Conservation (phyloP, 2,888 invertebrate genomes). For the Andrena fulva region DNA sequence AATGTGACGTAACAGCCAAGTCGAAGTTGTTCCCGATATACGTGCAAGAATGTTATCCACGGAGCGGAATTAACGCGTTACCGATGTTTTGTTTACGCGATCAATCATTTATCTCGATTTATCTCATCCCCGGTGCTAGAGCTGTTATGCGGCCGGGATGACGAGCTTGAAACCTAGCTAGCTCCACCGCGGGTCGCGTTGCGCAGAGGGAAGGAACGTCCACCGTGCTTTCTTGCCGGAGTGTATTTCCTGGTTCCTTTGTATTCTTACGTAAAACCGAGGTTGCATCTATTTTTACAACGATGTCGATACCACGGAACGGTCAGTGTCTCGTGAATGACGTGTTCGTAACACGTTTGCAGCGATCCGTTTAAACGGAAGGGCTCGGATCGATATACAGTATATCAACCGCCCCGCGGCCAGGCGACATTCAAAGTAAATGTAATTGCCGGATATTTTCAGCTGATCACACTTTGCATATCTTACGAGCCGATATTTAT, state of each 20-base stretch:
- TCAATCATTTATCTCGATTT: conserved; percentile 57
- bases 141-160: conserved; percentile 23
- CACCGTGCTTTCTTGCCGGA: not conserved
- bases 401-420: conserved; percentile 57
- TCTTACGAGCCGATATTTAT: conserved; percentile 75
- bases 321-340: conserved; percentile 43
- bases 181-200: not conserved
- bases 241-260: not conserved
- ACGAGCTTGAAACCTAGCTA: not conserved
- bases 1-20: conserved; percentile 6
- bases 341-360: conserved; percentile 38
- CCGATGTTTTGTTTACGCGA: conserved; percentile 57
- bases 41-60: conserved; percentile 13
- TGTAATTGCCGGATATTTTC: conserved; percentile 77
- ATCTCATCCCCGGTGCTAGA: conserved; percentile 45
- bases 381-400: conserved; percentile 50
- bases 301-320: conserved; percentile 25
- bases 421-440: conserved; percentile 69
- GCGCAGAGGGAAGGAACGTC: not conserved
- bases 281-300: conserved; percentile 45
- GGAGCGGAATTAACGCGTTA: conserved; percentile 52
- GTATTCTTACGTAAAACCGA: conserved; percentile 2
- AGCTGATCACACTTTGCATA: conserved; percentile 74
- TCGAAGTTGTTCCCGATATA: not conserved
- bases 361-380: conserved; percentile 57